phyloP scores from a whole-genome alignment of 2,888 invertebrate species.

The Nomada lathburiana region DNA sequence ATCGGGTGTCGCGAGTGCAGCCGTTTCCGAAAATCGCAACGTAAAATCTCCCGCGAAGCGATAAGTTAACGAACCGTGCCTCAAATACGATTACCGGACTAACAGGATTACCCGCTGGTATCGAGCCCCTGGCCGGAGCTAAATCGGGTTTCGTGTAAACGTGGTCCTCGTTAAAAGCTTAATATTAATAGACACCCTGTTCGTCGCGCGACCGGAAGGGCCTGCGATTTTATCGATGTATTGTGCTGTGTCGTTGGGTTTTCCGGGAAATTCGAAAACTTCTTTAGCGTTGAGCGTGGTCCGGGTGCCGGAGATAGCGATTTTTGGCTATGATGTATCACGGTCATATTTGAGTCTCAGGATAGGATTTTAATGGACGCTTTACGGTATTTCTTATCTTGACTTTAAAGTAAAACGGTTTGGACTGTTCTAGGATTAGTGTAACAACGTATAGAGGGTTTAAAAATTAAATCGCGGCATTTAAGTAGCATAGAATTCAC shows the following conservation, averaged over 20 bases:
- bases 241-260: constrained; percentile 9
- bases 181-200: constrained; percentile 69
- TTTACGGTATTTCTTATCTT: no score
- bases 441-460: no score
- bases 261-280: background rate
- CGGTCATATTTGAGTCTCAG: no score
- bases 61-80: constrained; percentile 78
- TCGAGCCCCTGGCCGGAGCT: constrained; percentile 71
- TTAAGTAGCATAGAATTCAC: no score
- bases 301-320: no score
- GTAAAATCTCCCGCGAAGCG: constrained; percentile 75
- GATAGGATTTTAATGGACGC: no score
- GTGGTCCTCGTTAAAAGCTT: constrained; percentile 73
- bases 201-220: constrained; percentile 35
- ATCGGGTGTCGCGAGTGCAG: constrained; percentile 60
- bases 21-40: constrained; percentile 69
- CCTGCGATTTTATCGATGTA: constrained; percentile 11
- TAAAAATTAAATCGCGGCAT: no score
- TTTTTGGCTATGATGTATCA: no score
- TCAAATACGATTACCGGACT: constrained; percentile 75
- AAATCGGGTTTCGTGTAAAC: constrained; percentile 71
- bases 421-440: no score
- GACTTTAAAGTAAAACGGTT: no score
- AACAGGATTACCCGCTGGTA: constrained; percentile 74
- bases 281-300: background rate